A percentile compares a stretch with the other conserved stretches of the same genome.
These are phyloP conservation scores for Anastrepha obliqua DNA, from an alignment of 1,140 invertebrate species.

Conservation along the genomic window DNA sequence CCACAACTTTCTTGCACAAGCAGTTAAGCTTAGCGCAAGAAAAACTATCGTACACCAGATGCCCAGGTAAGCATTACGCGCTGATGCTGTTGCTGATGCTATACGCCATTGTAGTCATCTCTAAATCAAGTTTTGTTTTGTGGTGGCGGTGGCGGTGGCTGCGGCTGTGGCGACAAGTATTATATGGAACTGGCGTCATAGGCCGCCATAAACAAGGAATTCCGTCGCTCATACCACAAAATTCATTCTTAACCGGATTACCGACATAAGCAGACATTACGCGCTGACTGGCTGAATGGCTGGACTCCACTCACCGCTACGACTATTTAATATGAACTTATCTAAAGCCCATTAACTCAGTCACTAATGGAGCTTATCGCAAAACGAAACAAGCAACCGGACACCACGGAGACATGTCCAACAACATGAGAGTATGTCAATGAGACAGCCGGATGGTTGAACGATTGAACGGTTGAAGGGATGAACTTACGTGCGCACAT, in stretches of 20 bases:
- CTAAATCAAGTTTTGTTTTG: conserved; percentile 18
- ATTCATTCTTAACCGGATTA: conserved; percentile 52
- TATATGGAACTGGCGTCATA: conserved; percentile 39
- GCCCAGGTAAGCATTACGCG: too few relatives aligned
- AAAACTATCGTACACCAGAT: background rate
- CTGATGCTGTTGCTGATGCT: background rate
- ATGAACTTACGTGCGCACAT: background rate
- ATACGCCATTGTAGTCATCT: background rate
- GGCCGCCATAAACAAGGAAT: conserved; percentile 41
- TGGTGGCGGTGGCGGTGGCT: background rate
- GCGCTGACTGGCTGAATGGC: background rate
- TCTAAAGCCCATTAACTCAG: conserved; percentile 69
- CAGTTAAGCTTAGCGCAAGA: background rate
- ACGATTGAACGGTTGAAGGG: background rate
- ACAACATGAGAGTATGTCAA: conserved; percentile 48
- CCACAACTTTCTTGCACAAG: background rate
- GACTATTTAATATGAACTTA: conserved; percentile 50
- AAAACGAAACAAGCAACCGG: conserved; percentile 73
- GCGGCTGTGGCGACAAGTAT: conserved; percentile 24
- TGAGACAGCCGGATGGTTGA: background rate
- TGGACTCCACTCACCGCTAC: background rate
- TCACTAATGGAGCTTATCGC: conserved; percentile 74
- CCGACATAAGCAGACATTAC: background rate
- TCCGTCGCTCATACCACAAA: conserved; percentile 39
- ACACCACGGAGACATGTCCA: conserved; percentile 53